Evolutionary conservation across 30 jellyfish, hydroid and myxozoan genomes (phyloP).

Genomic region (Chironex yamaguchii): DNA sequence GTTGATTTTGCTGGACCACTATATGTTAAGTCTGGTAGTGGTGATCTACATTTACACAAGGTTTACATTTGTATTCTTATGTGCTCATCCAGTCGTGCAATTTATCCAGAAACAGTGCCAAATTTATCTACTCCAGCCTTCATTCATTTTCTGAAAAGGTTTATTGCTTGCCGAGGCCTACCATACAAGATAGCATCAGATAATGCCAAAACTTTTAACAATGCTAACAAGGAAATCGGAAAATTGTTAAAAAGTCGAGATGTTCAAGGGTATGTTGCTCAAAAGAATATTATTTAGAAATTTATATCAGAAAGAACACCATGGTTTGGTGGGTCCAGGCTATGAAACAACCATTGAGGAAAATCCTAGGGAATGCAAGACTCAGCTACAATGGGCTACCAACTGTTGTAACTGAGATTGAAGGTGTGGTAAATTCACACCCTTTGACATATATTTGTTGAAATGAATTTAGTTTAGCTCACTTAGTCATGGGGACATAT

Average conservation of each 20-base stretch:
- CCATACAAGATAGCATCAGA: slow-evolving; percentile 27
- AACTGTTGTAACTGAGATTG: slow-evolving; percentile 18
- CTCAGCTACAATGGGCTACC: not conserved
- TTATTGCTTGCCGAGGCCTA: slow-evolving; percentile 2
- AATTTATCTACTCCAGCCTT: slow-evolving; percentile 16
- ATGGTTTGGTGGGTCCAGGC: slow-evolving; percentile 46
- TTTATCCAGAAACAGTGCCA: not conserved
- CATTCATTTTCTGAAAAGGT: slow-evolving; percentile 2
- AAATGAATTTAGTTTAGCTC: slow-evolving; percentile 23
- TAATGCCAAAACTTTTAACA: slow-evolving; percentile 33
- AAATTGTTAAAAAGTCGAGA: not conserved
- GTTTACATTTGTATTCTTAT: not conserved
- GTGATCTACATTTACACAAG: not conserved
- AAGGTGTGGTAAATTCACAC: slow-evolving; percentile 24
- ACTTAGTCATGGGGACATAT: slow-evolving; percentile 17
- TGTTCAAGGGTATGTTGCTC: not conserved
- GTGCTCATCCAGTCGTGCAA: slow-evolving; percentile 12
- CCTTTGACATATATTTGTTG: slow-evolving; percentile 22
- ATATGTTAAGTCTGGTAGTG: not conserved
- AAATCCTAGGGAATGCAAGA: slow-evolving; percentile 2
- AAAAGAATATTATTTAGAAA: slow-evolving; percentile 5
- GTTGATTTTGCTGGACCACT: slow-evolving; percentile 35
- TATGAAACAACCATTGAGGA: not conserved
- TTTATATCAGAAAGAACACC: slow-evolving; percentile 28
- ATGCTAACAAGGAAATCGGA: slow-evolving; percentile 8